Evolutionary conservation across 1,140 invertebrate species (phyloP).

Genomic region (Chironomus tepperi): DNA sequence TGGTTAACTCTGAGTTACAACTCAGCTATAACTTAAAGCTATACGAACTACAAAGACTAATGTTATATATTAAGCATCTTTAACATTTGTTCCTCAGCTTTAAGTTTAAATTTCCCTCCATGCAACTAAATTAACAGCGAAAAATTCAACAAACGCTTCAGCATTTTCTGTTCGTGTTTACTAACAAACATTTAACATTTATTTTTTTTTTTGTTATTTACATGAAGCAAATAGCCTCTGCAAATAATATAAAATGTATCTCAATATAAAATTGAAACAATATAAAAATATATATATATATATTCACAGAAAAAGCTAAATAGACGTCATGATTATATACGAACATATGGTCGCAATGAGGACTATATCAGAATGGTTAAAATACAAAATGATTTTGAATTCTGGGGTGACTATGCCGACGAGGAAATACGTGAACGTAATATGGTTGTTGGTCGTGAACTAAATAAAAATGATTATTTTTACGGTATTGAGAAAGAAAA

Average conservation of each 20-base stretch:
- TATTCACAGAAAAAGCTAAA: neutral
- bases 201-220: too few species aligned
- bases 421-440: neutral
- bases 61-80: too few species aligned
- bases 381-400: conserved; percentile 5
- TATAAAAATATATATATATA: neutral
- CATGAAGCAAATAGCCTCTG: too few species aligned
- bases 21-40: too few species aligned
- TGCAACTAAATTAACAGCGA: too few species aligned
- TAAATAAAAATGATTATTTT: neutral
- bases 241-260: too few species aligned
- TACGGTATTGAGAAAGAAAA: neutral
- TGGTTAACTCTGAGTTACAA: too few species aligned
- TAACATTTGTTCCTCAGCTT: neutral
- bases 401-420: neutral
- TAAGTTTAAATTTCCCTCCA: neutral
- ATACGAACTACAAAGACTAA: too few species aligned
- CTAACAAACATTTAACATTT: too few species aligned
- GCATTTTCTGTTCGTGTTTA: too few species aligned
- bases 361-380: neutral
- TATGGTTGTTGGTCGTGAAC: neutral
- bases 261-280: too few species aligned
- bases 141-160: too few species aligned
- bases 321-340: neutral
- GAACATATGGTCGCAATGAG: conserved; percentile 9